Evolutionary conservation across 2,888 invertebrate genomes (phyloP).

Genomic region (Eristalis arbustorum): DNA sequence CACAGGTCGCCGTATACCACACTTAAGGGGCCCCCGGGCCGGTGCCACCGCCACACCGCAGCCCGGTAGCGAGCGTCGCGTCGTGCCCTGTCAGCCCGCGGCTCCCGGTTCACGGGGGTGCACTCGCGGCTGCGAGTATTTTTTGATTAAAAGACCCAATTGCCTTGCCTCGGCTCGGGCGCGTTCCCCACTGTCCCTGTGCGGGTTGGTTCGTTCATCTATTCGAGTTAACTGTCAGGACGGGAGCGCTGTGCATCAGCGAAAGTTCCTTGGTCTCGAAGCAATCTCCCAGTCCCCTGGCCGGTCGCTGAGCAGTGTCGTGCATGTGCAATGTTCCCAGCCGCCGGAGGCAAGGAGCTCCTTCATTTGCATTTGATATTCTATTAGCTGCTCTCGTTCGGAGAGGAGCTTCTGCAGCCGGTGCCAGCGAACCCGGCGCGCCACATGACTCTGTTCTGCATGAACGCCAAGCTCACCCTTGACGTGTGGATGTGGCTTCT

Average conservation of each 20-base stretch:
- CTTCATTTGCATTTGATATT: constrained; percentile 68
- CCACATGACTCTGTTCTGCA: constrained; percentile 59
- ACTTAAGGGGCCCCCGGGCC: constrained; percentile 9
- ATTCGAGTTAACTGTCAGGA: constrained; percentile 33
- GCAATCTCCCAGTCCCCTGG: constrained; percentile 39
- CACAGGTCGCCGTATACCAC: constrained; percentile 28
- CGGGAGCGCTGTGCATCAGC: constrained; percentile 54
- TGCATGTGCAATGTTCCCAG: constrained; percentile 10
- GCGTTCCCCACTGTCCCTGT: constrained; percentile 5
- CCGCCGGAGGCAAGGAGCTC: constrained; percentile 41
- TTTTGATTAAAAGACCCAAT: constrained; percentile 68
- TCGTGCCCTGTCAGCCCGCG: background rate
- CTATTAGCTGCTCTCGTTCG: constrained; percentile 50
- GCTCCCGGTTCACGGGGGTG: background rate
- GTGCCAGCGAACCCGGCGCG: constrained; percentile 2
- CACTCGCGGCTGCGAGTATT: constrained; percentile 28
- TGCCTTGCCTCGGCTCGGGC: constrained; percentile 28
- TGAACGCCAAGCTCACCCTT: constrained; percentile 61
- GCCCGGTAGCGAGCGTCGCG: constrained; percentile 20
- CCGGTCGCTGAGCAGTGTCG: background rate
- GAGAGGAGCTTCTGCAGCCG: constrained; percentile 10
- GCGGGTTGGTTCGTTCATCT: background rate
- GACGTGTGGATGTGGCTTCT: constrained; percentile 56
- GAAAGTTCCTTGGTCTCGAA: constrained; percentile 60
- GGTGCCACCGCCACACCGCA: background rate